Evolutionary conservation across 2,113 vertebrate genomes (phyloP).

Genomic region (Dendrocopos noguchii): DNA sequence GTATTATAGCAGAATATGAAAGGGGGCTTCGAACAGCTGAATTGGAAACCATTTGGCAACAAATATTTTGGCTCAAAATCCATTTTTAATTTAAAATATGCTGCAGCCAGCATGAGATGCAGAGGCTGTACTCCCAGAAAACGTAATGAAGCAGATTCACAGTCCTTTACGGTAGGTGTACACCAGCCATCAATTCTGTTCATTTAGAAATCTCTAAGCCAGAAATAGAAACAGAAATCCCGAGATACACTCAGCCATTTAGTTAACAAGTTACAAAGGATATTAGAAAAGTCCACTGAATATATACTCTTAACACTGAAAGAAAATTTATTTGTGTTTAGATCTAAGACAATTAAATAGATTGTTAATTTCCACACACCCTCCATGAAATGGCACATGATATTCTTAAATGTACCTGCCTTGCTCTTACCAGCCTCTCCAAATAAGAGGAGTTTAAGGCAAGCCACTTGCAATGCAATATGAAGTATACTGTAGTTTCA

Average conservation of each 20-base stretch:
- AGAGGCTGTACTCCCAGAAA: background rate
- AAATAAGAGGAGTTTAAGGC: background rate
- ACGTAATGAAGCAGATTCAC: background rate
- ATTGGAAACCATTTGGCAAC: background rate
- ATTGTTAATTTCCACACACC: background rate
- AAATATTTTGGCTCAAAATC: background rate
- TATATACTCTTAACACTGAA: background rate
- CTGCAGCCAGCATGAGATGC: background rate
- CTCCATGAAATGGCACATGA: background rate
- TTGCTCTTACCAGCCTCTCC: background rate
- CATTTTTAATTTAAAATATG: background rate
- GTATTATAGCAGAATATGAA: background rate
- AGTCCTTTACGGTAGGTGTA: background rate
- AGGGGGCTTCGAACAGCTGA: background rate
- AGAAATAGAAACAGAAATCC: background rate
- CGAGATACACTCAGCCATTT: background rate
- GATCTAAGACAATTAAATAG: background rate
- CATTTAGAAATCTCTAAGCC: background rate
- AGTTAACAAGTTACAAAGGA: background rate
- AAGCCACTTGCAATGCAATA: background rate
- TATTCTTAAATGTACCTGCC: background rate
- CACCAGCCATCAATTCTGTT: background rate
- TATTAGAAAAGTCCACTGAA: background rate
- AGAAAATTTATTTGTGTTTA: background rate
- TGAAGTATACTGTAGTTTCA: background rate